Percentiles rank a stretch among this genome's conserved stretches.
These are phyloP conservation scores for Mellilla xanthometata DNA, from an alignment of 2,888 invertebrate genomes.

Conservation along the genomic window DNA sequence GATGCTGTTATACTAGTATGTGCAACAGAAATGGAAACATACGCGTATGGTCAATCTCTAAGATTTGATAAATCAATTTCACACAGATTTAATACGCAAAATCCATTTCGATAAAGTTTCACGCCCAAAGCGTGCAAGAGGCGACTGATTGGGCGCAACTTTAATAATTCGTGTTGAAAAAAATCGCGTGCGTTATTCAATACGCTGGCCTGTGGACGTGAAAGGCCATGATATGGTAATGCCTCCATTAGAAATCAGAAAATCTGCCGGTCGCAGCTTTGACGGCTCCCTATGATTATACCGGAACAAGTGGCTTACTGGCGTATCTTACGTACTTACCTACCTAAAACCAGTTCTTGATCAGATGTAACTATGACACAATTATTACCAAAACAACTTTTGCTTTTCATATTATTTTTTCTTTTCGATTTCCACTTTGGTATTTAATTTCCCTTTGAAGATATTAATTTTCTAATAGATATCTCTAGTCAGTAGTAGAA, in stretches of 20 bases:
- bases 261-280: slow-evolving; percentile 42
- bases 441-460: slow-evolving; percentile 21
- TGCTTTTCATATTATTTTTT: slow-evolving; percentile 27
- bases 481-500: too few relatives aligned
- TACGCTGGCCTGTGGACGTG: slow-evolving; percentile 55
- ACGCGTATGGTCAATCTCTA: too few relatives aligned
- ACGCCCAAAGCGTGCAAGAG: slow-evolving; percentile 3
- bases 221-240: slow-evolving; percentile 75
- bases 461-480: neutral
- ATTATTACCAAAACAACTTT: slow-evolving; percentile 27
- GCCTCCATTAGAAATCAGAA: slow-evolving; percentile 69
- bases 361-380: slow-evolving; percentile 35
- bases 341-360: slow-evolving; percentile 32
- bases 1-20: too few relatives aligned
- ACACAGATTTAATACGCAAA: neutral
- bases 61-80: too few relatives aligned
- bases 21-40: too few relatives aligned
- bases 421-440: slow-evolving; percentile 28
- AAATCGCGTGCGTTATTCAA: slow-evolving; percentile 61
- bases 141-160: slow-evolving; percentile 13
- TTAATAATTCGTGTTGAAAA: slow-evolving; percentile 11
- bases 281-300: slow-evolving; percentile 37
- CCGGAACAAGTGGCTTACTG: slow-evolving; percentile 42
- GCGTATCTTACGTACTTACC: slow-evolving; percentile 18
- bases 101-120: neutral